Conservation (phyloP, 2,888 invertebrate species). For the Dysmachus trigonus region DNA sequence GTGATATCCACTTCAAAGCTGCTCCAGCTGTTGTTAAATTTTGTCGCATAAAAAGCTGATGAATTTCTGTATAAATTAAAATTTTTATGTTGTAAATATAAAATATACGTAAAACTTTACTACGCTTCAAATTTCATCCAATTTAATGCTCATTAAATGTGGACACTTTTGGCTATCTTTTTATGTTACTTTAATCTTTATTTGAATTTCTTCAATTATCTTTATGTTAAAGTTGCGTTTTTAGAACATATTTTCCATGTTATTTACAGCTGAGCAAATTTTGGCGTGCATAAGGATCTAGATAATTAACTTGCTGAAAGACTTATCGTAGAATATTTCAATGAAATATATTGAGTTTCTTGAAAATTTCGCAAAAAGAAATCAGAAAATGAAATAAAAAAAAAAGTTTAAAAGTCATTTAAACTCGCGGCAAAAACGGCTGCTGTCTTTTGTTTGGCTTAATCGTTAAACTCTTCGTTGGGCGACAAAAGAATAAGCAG, state of each 20-base stretch:
- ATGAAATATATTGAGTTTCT: background rate
- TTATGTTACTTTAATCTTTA: background rate
- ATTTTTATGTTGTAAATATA: background rate
- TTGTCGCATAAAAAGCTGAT: background rate
- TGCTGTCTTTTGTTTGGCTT: background rate
- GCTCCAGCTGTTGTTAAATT: background rate
- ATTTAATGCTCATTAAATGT: background rate
- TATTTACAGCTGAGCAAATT: background rate
- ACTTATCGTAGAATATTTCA: background rate
- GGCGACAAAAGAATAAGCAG: background rate
- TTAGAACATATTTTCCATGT: no score
- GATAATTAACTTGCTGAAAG: background rate
- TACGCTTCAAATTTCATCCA: background rate
- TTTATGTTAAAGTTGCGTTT: no score
- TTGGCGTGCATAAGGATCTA: background rate
- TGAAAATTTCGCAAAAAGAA: background rate
- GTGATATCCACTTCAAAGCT: background rate
- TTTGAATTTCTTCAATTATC: background rate
- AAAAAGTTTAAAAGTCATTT: background rate
- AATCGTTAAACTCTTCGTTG: background rate
- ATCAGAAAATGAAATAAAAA: background rate
- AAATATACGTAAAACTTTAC: background rate
- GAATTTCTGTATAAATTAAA: background rate
- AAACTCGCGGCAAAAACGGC: background rate
- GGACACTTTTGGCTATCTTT: background rate